Conservation (phyloP, 2,797 vertebrate species). For the Danio albolineatus region DNA sequence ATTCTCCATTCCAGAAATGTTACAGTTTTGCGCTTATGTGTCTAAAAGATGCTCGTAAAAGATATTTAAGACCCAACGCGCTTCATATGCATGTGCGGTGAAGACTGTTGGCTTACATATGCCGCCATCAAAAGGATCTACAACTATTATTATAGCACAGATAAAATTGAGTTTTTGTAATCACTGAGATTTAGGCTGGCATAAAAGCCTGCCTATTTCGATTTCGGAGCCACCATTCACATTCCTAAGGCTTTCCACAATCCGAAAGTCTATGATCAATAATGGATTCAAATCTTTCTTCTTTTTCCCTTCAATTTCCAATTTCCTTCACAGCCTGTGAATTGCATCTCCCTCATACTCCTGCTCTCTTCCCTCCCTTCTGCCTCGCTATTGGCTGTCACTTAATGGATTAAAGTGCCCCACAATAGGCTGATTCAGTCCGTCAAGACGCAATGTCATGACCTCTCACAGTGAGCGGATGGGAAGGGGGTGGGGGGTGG, state of each 20-base stretch:
- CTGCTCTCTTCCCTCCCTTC: slow-evolving; percentile 22
- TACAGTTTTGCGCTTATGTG: not conserved
- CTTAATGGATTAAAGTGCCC: slow-evolving; percentile 83
- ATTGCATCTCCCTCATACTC: slow-evolving; percentile 16
- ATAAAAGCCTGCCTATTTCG: not conserved
- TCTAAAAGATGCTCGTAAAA: too few species aligned
- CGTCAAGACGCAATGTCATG: slow-evolving; percentile 81
- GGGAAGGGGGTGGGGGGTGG: slow-evolving; percentile 73
- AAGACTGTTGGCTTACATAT: too few species aligned
- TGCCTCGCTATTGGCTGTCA: slow-evolving; percentile 70
- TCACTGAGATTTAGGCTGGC: not conserved
- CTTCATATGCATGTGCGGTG: too few species aligned
- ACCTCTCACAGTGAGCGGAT: slow-evolving; percentile 75
- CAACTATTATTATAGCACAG: not conserved
- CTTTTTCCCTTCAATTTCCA: slow-evolving; percentile 39
- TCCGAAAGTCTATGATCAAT: slow-evolving; percentile 75
- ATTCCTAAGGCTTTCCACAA: not conserved
- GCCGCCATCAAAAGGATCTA: not conserved
- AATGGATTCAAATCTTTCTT: slow-evolving; percentile 76
- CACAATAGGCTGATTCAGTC: slow-evolving; percentile 83
- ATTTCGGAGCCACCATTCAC: slow-evolving; percentile 6
- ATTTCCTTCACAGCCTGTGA: slow-evolving; percentile 9
- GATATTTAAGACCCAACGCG: too few species aligned
- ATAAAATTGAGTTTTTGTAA: not conserved
- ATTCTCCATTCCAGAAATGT: not conserved